These are phyloP conservation scores for Nyctereutes procyonoides DNA, from an alignment of 2,113 vertebrate species.

Conservation along the genomic window DNA sequence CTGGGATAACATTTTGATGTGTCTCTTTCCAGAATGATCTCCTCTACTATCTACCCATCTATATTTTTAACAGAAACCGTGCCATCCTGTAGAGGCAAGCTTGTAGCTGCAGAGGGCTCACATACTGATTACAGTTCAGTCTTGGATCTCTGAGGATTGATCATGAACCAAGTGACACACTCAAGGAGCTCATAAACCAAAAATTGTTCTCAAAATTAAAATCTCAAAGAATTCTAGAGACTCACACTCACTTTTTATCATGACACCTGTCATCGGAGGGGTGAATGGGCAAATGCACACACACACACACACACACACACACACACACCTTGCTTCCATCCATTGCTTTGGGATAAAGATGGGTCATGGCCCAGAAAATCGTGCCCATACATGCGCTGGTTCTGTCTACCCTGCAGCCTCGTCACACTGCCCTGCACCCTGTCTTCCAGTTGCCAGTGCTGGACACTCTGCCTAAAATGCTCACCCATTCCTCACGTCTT, in stretches of 20 bases:
- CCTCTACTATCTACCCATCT: not conserved
- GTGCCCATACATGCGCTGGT: fast-evolving
- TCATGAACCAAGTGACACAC: not conserved
- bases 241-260: not conserved
- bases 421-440: not conserved
- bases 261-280: not conserved
- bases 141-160: not conserved
- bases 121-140: not conserved
- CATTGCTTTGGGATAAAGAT: not conserved
- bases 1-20: not conserved
- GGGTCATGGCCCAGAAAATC: not conserved
- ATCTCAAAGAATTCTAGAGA: not conserved
- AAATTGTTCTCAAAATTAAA: conserved; percentile 20
- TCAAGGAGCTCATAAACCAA: not conserved
- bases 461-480: not conserved
- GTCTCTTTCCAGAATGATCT: not conserved
- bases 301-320: not conserved
- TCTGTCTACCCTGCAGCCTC: not conserved
- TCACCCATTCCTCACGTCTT: not conserved
- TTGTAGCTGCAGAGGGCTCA: not conserved
- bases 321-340: not conserved
- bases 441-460: not conserved
- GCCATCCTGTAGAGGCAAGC: not conserved
- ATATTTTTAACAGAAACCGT: not conserved
- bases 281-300: not conserved